Conservation (phyloP, 2,797 vertebrate genomes). For the Spheniscus humboldti region DNA sequence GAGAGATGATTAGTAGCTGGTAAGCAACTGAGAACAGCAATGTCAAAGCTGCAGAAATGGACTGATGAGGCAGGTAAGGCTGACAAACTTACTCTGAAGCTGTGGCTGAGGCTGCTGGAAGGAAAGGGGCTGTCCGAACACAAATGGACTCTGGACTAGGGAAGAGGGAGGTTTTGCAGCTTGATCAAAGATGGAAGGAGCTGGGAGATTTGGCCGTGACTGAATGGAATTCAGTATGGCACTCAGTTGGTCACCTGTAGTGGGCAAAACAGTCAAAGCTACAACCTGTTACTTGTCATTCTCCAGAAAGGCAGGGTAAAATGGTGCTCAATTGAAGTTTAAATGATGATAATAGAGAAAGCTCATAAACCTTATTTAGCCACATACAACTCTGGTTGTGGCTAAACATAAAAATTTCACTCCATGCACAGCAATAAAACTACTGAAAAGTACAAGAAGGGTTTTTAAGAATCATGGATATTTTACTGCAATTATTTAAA, state of each 20-base stretch:
- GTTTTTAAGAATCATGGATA: background rate
- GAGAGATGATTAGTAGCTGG: conserved; percentile 58
- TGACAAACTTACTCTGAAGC: conserved; percentile 99
- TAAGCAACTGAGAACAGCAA: conserved; percentile 68
- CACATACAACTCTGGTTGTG: background rate
- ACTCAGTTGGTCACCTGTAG: conserved; percentile 99
- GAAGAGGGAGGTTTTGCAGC: conserved; percentile 99
- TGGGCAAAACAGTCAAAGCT: conserved; percentile 97
- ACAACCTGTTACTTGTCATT: conserved; percentile 86
- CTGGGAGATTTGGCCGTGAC: conserved; percentile 98
- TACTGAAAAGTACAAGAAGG: background rate
- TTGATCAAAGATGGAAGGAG: conserved; percentile 99
- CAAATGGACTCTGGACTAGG: conserved; percentile 99
- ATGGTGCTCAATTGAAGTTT: conserved; percentile 58
- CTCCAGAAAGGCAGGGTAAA: conserved; percentile 64
- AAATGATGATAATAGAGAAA: conserved; percentile 30
- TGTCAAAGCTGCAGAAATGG: conserved; percentile 84
- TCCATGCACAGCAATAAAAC: background rate
- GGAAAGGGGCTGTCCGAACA: conserved; percentile 99
- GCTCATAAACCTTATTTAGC: background rate
- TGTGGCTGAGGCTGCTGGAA: conserved; percentile 97
- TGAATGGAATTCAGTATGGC: conserved; percentile 99
- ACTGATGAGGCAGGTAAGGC: conserved; percentile 87
- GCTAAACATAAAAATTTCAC: conserved; percentile 25
- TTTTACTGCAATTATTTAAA: background rate